Percentiles rank a stretch among this genome's conserved stretches.
Evolutionary conservation across 2,888 invertebrate genomes (phyloP).

Genomic region (Bugula neritina): DNA sequence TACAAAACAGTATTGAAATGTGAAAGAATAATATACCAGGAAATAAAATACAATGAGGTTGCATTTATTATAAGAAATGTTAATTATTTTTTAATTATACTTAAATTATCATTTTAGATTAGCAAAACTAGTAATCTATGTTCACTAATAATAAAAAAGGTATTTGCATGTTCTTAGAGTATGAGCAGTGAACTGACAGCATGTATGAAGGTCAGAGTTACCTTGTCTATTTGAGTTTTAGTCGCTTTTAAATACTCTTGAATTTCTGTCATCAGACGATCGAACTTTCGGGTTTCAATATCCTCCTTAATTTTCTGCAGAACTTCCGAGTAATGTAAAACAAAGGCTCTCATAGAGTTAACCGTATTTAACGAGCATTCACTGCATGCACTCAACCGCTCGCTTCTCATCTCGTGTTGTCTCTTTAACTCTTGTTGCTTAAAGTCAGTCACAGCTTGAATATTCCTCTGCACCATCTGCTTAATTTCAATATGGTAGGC

Average conservation of each 20-base stretch:
- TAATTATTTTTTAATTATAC: no score
- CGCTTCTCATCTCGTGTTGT: background rate
- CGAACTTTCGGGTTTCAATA: conserved; percentile 4
- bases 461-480: background rate
- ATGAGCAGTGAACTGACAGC: no score
- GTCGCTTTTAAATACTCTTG: background rate
- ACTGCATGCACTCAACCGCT: conserved; percentile 7
- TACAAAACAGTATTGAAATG: no score
- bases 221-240: background rate
- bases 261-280: conserved; percentile 12
- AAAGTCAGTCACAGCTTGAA: conserved; percentile 16
- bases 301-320: background rate
- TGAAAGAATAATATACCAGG: no score
- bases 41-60: no score
- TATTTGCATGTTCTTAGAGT: no score
- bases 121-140: no score
- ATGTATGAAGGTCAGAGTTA: no score
- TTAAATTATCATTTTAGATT: no score
- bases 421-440: conserved; percentile 10
- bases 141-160: no score
- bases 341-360: background rate
- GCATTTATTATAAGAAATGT: no score
- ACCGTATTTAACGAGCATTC: background rate
- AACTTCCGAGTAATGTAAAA: background rate
- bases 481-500: conserved; percentile 11